Conservation (phyloP, 1,140 invertebrate genomes). For the Latrodectus geometricus region DNA sequence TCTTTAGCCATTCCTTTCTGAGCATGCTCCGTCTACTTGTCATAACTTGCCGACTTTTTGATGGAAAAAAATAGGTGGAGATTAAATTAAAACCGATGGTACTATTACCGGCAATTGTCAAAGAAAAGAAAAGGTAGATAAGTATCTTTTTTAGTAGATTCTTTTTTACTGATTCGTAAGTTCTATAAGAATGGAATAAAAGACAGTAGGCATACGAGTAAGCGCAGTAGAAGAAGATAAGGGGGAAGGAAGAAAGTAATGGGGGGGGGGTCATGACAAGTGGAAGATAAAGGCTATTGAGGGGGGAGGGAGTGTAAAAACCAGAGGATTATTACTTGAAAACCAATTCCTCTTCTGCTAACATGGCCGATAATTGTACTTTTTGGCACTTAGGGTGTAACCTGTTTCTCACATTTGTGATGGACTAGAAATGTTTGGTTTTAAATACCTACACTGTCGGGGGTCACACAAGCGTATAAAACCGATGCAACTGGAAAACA, state of each 20-base stretch:
- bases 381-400: constrained; percentile 46
- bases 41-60: too few relatives aligned
- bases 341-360: constrained; percentile 49
- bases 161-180: too few relatives aligned
- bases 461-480: constrained; percentile 8
- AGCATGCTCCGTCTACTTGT: neutral
- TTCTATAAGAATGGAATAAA: neutral
- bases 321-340: constrained; percentile 17
- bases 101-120: too few relatives aligned
- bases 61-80: too few relatives aligned
- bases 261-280: neutral
- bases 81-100: too few relatives aligned
- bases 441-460: constrained; percentile 15
- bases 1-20: neutral
- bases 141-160: neutral
- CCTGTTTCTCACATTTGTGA: constrained; percentile 47
- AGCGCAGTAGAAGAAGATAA: neutral
- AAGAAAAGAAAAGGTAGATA: neutral
- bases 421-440: constrained; percentile 29
- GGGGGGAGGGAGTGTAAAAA: neutral
- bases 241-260: neutral
- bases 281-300: neutral
- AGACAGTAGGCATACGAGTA: neutral
- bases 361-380: constrained; percentile 42
- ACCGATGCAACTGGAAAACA: neutral